Conservation (phyloP, 2,797 vertebrate genomes). For the Micropoecilia bifurca region DNA sequence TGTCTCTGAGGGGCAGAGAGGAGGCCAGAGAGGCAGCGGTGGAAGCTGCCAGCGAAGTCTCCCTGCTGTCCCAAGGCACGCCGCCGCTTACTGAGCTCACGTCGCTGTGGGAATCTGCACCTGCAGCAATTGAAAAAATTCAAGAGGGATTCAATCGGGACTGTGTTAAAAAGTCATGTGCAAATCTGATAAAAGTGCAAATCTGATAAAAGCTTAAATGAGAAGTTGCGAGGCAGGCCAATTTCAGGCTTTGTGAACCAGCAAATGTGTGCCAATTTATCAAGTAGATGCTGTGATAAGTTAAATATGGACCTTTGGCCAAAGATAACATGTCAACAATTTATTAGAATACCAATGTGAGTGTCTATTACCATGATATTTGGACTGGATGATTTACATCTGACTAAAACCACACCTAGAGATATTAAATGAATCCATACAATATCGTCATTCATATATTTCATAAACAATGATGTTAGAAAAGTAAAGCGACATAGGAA, state of each 20-base stretch:
- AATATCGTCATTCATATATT: neutral
- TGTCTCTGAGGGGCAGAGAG: slow-evolving; percentile 73
- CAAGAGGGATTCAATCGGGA: slow-evolving; percentile 1
- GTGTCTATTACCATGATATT: neutral
- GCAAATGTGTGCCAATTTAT: neutral
- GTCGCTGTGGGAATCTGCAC: slow-evolving; percentile 86
- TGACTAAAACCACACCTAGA: neutral
- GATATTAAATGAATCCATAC: neutral
- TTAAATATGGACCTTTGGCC: neutral
- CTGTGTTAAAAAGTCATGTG: slow-evolving; percentile 2
- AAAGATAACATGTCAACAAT: neutral
- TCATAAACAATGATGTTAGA: neutral
- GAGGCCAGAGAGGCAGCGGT: slow-evolving; percentile 78
- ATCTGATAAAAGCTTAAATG: slow-evolving; percentile 6
- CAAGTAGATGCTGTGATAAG: neutral
- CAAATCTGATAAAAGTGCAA: neutral
- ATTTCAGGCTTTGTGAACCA: neutral
- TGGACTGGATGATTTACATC: neutral
- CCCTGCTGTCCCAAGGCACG: slow-evolving; percentile 86
- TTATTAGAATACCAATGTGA: neutral
- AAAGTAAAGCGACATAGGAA: neutral
- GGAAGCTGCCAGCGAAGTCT: slow-evolving; percentile 85
- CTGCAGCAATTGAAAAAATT: slow-evolving; percentile 52
- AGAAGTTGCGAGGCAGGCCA: slow-evolving; percentile 5
- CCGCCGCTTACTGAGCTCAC: slow-evolving; percentile 86